Conservation (phyloP, 2,113 vertebrate genomes). For the Cyanoderma ruficeps region DNA sequence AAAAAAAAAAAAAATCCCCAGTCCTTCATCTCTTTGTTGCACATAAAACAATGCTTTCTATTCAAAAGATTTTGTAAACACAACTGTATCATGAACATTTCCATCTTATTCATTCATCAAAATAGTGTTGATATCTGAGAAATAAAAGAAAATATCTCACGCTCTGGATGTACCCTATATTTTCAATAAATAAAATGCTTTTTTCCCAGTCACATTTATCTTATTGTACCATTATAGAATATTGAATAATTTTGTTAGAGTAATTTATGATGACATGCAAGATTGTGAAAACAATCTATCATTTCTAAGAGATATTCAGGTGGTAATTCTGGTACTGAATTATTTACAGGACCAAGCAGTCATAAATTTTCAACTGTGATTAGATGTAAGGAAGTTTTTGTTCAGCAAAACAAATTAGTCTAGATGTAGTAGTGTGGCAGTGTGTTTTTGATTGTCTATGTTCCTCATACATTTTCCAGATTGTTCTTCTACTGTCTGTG, state of each 20-base stretch:
- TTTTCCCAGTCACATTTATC: constrained; percentile 34
- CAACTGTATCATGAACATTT: neutral
- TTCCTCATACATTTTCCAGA: too few species aligned
- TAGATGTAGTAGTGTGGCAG: neutral
- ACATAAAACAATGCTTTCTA: neutral
- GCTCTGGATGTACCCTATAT: neutral
- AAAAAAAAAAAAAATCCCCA: neutral
- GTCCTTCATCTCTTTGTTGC: neutral
- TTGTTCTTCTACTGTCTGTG: too few species aligned
- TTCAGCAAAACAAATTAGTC: neutral
- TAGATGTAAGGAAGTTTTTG: constrained; percentile 11
- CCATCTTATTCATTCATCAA: neutral
- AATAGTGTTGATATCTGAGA: constrained; percentile 10
- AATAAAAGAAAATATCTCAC: neutral
- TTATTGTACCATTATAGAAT: constrained; percentile 5
- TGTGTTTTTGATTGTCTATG: too few species aligned
- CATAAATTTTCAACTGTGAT: constrained; percentile 23
- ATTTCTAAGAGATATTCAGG: constrained; percentile 55
- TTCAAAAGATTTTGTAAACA: neutral
- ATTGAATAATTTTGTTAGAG: constrained; percentile 47
- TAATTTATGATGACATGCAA: constrained; percentile 21
- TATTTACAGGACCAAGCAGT: constrained; percentile 36
- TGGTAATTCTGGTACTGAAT: constrained; percentile 53
- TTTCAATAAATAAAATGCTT: constrained; percentile 4
- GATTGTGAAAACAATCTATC: constrained; percentile 29